Evolutionary conservation across 2,888 invertebrate species (phyloP), one percentile per base, ranked within the genome.

Genomic region (Barypeithes pellucidus): DNA sequence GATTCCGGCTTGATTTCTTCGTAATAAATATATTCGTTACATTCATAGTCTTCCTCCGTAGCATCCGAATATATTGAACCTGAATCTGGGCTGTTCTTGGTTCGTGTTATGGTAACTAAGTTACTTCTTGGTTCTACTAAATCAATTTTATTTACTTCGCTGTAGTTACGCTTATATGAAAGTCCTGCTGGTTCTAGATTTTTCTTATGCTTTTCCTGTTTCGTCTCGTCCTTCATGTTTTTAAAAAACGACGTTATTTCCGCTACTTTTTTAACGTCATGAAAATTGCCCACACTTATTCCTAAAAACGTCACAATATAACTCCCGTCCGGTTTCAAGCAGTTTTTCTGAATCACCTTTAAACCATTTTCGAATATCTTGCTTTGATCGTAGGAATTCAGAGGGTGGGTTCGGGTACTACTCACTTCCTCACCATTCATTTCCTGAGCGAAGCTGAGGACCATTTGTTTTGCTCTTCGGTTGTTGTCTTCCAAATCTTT

Each of bases 401-500:
- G 87, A 76, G 87, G 85, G 76, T 87, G 85, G 12, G 90, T 93
- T 74, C 94, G 90, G 1, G 95, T 93, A 78, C 90, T 90, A 18
- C 90, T 88, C 0, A 89, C 84, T 77, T 91, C 90, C 65, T 88
- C 89, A 0, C 88, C 86, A 60, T 77, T 77, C 62, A 89, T 86
- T 78, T 90, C 89, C 60, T 89, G 87, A 0, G 91, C 87, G 81
- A 91, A 93, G 84, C 91, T 92, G 0, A 96, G 90, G 0, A 94
- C 93, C 87, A 97, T 89, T 81, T 92, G 89, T 84, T 92, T 91
- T 0, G 96, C 96, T 36, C 89, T 90, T 62, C 97, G 90, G 80
- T 94, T 93, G 82, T 95, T 96, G 87, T 97, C 93, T 54, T 90
- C 84, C 0, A 90, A 87, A 86, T 98, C 98, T 82, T 93, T 92